Base-by-base conservation (phyloP, 2,888 invertebrate species). In the Brachylomia viminalis region DNA sequence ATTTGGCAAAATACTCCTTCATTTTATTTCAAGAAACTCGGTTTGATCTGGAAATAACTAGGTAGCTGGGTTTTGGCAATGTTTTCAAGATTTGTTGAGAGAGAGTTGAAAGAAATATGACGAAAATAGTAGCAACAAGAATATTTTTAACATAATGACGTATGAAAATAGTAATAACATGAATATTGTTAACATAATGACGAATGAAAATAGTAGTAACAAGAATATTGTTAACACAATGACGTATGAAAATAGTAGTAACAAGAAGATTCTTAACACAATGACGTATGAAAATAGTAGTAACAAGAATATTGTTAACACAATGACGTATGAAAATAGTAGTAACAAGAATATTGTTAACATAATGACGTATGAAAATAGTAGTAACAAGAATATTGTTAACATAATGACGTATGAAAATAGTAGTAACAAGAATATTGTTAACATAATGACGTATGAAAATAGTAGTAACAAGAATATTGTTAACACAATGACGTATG, bases 31-130 rank as follows among this genome's bases (percentile, higher is more conserved):
- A 20, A 64, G 77, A 68, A 71, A 62, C 71, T 58, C 52, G 67
- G 42, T 68, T 59, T 59, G 79, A 65, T 77, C 56, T 79, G 72
- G 17, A 73, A 79, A 73, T 78, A 79, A 79, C 65, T 72, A 54
- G 62, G 38, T 52, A 30, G 61, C n/a, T 23, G 45, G n/a, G 45
- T 67, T 71, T 77, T 80, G 80, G 80, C 56, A 81, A 67, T 58
- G 66, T 27, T 61, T 67, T 58, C 61, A 52, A 47, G 62, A 67
- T 67, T 76, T 47, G 52, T 58, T 56, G 45, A 52, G 33, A 71
- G 15, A 13, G 10, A 62, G 5, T 66, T 47, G 49, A 47, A 64
- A 54, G 45, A 45, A 61, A 70, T 69, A 33, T 72, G 30, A 72
- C 23, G 8, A 45, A 79, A 64, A 72, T 56, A 17, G 23, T 33